Conservation (phyloP, 2,888 invertebrate genomes). For the Leptinotarsa haldemani region DNA sequence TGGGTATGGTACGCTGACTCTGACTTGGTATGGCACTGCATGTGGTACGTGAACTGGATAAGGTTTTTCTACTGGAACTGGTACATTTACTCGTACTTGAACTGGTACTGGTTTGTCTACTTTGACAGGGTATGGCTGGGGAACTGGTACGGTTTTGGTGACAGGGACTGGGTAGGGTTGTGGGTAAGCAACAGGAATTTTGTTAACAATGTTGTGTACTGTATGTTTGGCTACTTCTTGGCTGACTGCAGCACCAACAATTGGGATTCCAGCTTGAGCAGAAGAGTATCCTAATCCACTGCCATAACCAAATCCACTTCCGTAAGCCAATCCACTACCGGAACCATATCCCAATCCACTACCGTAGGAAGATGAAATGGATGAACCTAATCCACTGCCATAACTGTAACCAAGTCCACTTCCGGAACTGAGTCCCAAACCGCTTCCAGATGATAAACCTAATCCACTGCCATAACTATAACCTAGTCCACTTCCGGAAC, state of each 20-base stretch:
- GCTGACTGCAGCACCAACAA: conserved; percentile 21
- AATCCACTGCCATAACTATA: too few species aligned
- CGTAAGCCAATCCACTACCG: conserved; percentile 16
- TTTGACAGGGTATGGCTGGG: conserved; percentile 58
- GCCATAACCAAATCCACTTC: conserved; percentile 14
- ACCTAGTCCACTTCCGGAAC: too few species aligned
- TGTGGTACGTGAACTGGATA: conserved; percentile 56
- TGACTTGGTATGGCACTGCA: conserved; percentile 52
- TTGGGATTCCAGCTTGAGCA: background rate
- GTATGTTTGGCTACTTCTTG: conserved; percentile 45
- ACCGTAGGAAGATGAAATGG: too few species aligned
- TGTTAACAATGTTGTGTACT: conserved; percentile 53
- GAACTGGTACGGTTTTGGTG: conserved; percentile 55
- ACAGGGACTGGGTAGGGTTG: conserved; percentile 59
- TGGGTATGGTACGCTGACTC: conserved; percentile 50
- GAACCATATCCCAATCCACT: conserved; percentile 22
- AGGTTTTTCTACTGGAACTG: conserved; percentile 56
- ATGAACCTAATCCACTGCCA: too few species aligned
- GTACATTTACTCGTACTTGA: conserved; percentile 50
- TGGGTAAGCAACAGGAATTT: conserved; percentile 57
- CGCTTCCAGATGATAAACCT: too few species aligned
- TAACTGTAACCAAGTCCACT: too few species aligned
- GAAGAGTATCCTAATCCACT: background rate
- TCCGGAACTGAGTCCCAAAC: too few species aligned
- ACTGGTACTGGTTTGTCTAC: conserved; percentile 53